Evolutionary conservation across 2,113 vertebrate species (phyloP), one percentile per base, ranked within the genome.

Genomic region (Morone chrysops): DNA sequence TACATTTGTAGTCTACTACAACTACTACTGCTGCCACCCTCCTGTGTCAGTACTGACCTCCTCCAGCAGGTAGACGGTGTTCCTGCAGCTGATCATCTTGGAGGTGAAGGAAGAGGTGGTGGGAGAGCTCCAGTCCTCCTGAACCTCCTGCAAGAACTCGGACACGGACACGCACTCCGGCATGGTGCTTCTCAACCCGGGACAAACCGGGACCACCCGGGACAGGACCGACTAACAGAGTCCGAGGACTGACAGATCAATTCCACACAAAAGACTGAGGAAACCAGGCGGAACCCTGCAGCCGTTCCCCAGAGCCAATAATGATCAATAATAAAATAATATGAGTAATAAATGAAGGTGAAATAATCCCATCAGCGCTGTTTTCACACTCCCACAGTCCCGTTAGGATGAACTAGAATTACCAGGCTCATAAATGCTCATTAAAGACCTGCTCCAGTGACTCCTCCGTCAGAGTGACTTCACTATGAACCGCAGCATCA

Each of bases 41-140:
- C 50, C 61, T 17, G 48, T 16, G 5, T 36, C 16, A 22, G 78
- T 6, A 83, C 90, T 87, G 81, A 93, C 92, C 92, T 93, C 92
- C 90, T 93, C 92, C 87, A 93, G 90, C 88, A 93, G 85, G 88
- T 87, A 88, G 80, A 93, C 86, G 25, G 92, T 91, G 90, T 92
- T 93, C 48, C 91, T 91, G 88, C 92, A 93, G 80, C 75, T 88
- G 69, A 80, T 75, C 92, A 93, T 93, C 88, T 91, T 93, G 88
- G 91, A 90, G 83, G 88, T 88, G 87, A 93, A 93, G 56, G 91
- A 93, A 70, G 92, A 93, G 78, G 92, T 93, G 78, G 92, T 93
- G 25, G 92, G 92, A 25, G 92, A 93, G 85, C 85, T 93, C 92
- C 92, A 93, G 88, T 93, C 92, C 78, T 93, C 92, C 87, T 89